These are phyloP conservation scores for Coleophora flavipennella DNA, from an alignment of 2,888 invertebrate species.

Conservation along the genomic window DNA sequence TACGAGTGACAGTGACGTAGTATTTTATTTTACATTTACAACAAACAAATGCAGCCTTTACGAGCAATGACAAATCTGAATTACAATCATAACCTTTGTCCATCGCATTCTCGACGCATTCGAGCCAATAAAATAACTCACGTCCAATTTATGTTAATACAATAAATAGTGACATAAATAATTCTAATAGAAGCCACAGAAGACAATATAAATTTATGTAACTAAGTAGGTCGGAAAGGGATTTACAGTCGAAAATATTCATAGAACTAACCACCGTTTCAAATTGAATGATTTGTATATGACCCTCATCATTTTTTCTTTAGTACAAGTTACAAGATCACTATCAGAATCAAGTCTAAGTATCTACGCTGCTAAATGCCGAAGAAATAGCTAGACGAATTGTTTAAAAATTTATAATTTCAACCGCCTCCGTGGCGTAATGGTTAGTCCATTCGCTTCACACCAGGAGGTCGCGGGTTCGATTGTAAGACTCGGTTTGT, in stretches of 20 bases:
- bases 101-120: slow-evolving; percentile 56
- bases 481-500: too few species aligned
- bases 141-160: slow-evolving; percentile 73
- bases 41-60: slow-evolving; percentile 56
- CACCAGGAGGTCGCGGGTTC: too few species aligned
- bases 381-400: too few species aligned
- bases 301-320: too few species aligned
- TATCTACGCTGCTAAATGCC: too few species aligned
- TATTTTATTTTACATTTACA: slow-evolving; percentile 20
- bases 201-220: slow-evolving; percentile 67
- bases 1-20: too few species aligned
- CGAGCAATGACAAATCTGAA: slow-evolving; percentile 66
- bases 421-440: too few species aligned
- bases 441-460: too few species aligned
- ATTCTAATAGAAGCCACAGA: slow-evolving; percentile 46
- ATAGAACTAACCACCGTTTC: slow-evolving; percentile 30
- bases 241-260: slow-evolving; percentile 34
- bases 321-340: too few species aligned
- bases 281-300: slow-evolving; percentile 46
- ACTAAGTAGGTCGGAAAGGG: slow-evolving; percentile 14
- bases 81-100: slow-evolving; percentile 65
- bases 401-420: too few species aligned
- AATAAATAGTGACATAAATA: slow-evolving; percentile 71
- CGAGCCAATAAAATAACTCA: slow-evolving; percentile 68
- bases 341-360: too few species aligned